These are phyloP conservation scores for Oxyteleia sp. DNA, from an alignment of 2,888 invertebrate species.

Conservation along the genomic window DNA sequence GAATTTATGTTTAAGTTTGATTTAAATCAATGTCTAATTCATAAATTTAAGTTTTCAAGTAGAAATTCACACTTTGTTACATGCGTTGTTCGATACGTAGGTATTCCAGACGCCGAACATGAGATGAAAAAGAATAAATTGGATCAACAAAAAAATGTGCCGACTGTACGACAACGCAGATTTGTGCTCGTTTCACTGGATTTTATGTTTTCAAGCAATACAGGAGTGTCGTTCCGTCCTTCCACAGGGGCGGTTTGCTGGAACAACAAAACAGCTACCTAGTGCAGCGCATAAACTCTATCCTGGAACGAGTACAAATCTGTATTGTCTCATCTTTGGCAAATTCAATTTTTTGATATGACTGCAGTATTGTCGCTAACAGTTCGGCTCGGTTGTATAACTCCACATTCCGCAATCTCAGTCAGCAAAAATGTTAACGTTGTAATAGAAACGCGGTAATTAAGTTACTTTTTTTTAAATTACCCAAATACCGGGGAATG, in stretches of 20 bases:
- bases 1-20: too few relatives aligned
- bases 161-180: neutral
- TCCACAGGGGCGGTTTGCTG: neutral
- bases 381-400: slow-evolving; percentile 3
- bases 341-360: slow-evolving; percentile 25
- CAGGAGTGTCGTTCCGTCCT: slow-evolving; percentile 16
- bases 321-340: slow-evolving; percentile 29
- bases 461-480: slow-evolving; percentile 16
- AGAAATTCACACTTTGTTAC: too few relatives aligned
- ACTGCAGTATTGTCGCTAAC: neutral
- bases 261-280: slow-evolving; percentile 5
- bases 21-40: too few relatives aligned
- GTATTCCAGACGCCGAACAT: too few relatives aligned
- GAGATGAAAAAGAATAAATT: too few relatives aligned
- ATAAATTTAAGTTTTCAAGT: too few relatives aligned
- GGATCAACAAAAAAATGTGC: too few relatives aligned
- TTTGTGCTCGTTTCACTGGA: slow-evolving; percentile 10
- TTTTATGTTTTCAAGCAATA: neutral
- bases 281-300: slow-evolving; percentile 17
- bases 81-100: too few relatives aligned
- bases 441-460: slow-evolving; percentile 4
- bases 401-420: slow-evolving; percentile 7
- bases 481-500: neutral
- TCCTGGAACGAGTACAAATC: slow-evolving; percentile 26
- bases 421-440: slow-evolving; percentile 22